Evolutionary conservation across 2,113 vertebrate genomes (phyloP), one percentile per base, ranked within the genome.

Genomic region (Alectura lathami): DNA sequence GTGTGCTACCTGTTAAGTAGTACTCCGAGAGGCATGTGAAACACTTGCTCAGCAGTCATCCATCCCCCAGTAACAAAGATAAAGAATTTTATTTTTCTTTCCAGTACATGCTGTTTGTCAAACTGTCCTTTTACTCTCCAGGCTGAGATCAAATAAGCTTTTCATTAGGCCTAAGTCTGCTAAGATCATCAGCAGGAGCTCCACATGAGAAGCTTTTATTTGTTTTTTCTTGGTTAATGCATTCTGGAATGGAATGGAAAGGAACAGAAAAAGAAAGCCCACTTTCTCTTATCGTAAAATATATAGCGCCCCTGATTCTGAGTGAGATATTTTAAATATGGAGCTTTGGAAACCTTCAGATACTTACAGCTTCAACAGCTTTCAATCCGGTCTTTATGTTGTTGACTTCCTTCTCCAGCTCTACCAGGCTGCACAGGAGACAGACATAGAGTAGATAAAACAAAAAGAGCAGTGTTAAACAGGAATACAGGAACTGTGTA

Each of bases 321-420:
- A 91, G 54, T 13, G 51, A 88, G 75, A 74, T 92, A 91, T 92
- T 97, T 82, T 87, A 82, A 82, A 50, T 30, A 50, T 54, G 64
- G 78, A 1, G 1, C 57, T 72, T 95, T 74, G 59, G 91, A 94
- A 94, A 76, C 67, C 54, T 86, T 91, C 77, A 89, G 53, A 95
- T 95, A 98, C 99, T 99, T 95, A 99, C 99, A 96, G 98, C 97
- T 96, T 99, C 99, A 8, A 99, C 98, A 26, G 98, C 99, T 97
- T 98, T 98, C 94, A 99, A 98, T 91, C 99, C 99, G 7, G 95
- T 99, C 97, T 97, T 99, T 95, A 99, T 98, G 91, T 96, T 98
- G 97, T 98, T 97, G 86, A 99, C 98, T 96, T 99, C 99, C 97
- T 99, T 99, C 96, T 99, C 99, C 98, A 99, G 96, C 96, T 99